Evolutionary conservation across 2,888 invertebrate genomes (phyloP), one percentile per base, ranked within the genome.

Genomic region (Dryadula phaetusa): DNA sequence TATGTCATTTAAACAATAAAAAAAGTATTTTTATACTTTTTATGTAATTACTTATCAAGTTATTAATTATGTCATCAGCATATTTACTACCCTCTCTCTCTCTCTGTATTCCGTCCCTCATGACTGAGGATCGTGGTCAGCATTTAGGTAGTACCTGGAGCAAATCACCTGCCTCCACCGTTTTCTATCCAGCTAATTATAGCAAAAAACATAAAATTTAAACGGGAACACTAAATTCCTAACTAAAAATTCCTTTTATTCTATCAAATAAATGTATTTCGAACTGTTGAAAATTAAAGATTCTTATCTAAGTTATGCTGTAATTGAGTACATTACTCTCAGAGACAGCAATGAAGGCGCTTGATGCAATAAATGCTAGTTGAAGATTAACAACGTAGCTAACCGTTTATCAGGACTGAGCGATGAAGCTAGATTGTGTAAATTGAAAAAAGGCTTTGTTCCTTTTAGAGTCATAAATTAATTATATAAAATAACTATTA

Each of bases 281-380:
- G 58, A 58, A 16, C 16, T 44, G 40, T 46, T 70, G 62, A 70
- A 67, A 68, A 70, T 70, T 68, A 70, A 68, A 70, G 70, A 70
- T 70, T 70, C 62, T 65, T 65, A 70, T 70, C 70, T 64, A 64
- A 62, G 67, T 68, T 66, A 62, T 66, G 70, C 65, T 66, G 65
- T 63, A 70, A 70, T 70, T 65, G 70, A 63, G 65, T 68, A 67
- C 72, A 73, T 73, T 72, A 70, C 67, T 72, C 72, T 66, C 70
- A 52, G 70, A 70, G 66, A 68, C 60, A 71, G 68, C 70, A 67
- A 56, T 56, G 70, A 67, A 64, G 64, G 73, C 68, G 67, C 67
- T 66, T 70, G 67, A 74, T 67, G 73, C 67, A 70, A 74, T 74
- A 73, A 74, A 70, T 70, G 74, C 70, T 73, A 65, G 66, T 53